Evolutionary conservation across 1,140 invertebrate species (phyloP), one percentile per base, ranked within the genome.

Genomic region (Lysiphlebus fabarum): DNA sequence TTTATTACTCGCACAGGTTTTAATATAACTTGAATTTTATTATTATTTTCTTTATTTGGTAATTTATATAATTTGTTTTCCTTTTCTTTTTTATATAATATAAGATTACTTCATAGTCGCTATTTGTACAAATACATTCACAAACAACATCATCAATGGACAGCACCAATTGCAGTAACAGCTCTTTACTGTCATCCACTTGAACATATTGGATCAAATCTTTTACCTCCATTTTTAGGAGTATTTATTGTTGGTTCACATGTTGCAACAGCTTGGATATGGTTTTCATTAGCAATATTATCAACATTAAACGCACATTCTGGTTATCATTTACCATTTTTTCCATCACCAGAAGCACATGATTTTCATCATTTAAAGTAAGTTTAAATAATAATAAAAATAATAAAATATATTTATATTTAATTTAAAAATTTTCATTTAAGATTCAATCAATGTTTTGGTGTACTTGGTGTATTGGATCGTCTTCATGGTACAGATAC

Each of bases 331-430:
- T 81, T 95, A 65, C 93, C 93, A 0, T 90, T 94, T 67, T 87
- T 94, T 67, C 89, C 90, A 7, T 93, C 90, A 33, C 91, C 92
- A n/a, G 91, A 95, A 77, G 88, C 90, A 2, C 93, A 95, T 70
- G 93, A 95, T 77, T 95, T 90, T 74, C 93, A 95, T 77, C 93
- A 95, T 75, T 78, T 91, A 42, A 92, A 92, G 91, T 92, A 77
- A 82, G 82, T 77, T 53, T 45, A 33, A 26, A 59, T 9, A 58
- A 47, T 42, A 58, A n/a, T 55, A 33, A 36, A 47, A 56, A 42
- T 11, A n/a, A 34, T 40, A 53, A 42, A 59, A 11, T 58, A 49
- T 0, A 43, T 58, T 53, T 56, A 47, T 44, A 12, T n/a, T 9
- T 11, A 26, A 11, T 42, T 33, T 51, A 50, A 14, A 53, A 45